Percentiles rank a stretch among this genome's conserved stretches.
phyloP scores from a whole-genome alignment of 2,888 invertebrate genomes.

The Cybosia mesomella region DNA sequence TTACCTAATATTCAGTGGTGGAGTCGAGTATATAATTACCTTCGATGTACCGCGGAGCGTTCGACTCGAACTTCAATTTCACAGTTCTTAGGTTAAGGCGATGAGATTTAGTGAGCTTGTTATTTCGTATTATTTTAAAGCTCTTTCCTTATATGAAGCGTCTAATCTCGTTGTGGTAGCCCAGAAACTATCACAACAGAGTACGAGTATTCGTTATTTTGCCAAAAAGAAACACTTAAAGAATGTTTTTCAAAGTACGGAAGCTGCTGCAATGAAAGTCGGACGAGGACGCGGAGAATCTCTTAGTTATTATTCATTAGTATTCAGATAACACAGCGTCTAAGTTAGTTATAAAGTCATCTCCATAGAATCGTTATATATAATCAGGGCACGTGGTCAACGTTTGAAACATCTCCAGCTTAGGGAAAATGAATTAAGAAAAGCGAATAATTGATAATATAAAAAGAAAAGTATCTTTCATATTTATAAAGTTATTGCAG shows the following conservation, averaged over 20 bases:
- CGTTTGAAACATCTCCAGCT: conserved; percentile 44
- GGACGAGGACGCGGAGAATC: conserved; percentile 13
- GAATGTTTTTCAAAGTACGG: conserved; percentile 24
- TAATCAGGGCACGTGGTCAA: conserved; percentile 51
- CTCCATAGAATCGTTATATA: conserved; percentile 46
- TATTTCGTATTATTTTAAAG: conserved; percentile 70
- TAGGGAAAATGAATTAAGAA: conserved; percentile 30
- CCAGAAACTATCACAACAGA: conserved; percentile 29
- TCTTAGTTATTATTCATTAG: conserved; percentile 46
- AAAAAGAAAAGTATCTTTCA: conserved; percentile 10
- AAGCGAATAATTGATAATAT: conserved; percentile 21
- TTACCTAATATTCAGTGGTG: conserved; percentile 31
- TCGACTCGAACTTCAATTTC: conserved; percentile 68
- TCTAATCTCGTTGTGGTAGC: conserved; percentile 30
- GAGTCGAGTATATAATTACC: conserved; percentile 44
- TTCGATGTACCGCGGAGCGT: conserved; percentile 25
- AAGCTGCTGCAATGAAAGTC: conserved; percentile 29
- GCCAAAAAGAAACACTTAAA: conserved; percentile 20
- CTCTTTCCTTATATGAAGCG: conserved; percentile 52
- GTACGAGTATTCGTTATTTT: conserved; percentile 21
- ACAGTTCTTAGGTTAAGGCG: conserved; percentile 74
- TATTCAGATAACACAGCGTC: conserved; percentile 45
- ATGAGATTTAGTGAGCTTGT: conserved; percentile 68
- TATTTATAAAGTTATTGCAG: conserved; percentile 1
- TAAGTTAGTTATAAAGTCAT: conserved; percentile 55